phyloP scores from a whole-genome alignment of 2,113 vertebrate genomes.

The Urocitellus parryii region DNA sequence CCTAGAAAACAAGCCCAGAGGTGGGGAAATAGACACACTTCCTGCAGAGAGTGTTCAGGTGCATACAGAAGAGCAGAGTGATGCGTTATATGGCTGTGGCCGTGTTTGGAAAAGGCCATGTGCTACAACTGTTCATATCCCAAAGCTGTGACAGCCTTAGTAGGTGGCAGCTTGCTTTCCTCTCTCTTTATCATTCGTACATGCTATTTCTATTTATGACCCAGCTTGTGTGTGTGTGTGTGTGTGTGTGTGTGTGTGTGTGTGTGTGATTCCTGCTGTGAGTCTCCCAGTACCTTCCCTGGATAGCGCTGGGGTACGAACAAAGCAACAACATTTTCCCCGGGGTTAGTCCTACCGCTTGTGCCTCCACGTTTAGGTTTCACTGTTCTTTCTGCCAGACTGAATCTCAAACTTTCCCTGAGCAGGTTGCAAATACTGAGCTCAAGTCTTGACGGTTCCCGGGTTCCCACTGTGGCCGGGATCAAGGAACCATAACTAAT shows the following conservation, averaged over 20 bases:
- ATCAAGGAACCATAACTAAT: constrained; percentile 65
- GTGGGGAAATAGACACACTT: not conserved
- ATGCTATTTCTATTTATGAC: not conserved
- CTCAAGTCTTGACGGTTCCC: constrained; percentile 64
- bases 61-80: not conserved
- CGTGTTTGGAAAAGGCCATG: not conserved
- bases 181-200: not conserved
- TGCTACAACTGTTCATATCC: not conserved
- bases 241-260: too few relatives aligned
- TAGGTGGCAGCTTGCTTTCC: not conserved
- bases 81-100: not conserved
- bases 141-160: not conserved
- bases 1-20: not conserved
- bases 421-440: constrained; percentile 44
- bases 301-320: not conserved
- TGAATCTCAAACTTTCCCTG: constrained; percentile 44
- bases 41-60: not conserved
- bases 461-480: constrained; percentile 51
- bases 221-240: not conserved
- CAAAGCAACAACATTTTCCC: not conserved
- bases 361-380: not conserved
- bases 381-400: not conserved
- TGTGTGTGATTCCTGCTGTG: not conserved
- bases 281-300: not conserved
- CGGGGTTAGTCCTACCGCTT: not conserved